phyloP scores from a whole-genome alignment of 2,113 vertebrate genomes.

The Apaloderma vittatum region DNA sequence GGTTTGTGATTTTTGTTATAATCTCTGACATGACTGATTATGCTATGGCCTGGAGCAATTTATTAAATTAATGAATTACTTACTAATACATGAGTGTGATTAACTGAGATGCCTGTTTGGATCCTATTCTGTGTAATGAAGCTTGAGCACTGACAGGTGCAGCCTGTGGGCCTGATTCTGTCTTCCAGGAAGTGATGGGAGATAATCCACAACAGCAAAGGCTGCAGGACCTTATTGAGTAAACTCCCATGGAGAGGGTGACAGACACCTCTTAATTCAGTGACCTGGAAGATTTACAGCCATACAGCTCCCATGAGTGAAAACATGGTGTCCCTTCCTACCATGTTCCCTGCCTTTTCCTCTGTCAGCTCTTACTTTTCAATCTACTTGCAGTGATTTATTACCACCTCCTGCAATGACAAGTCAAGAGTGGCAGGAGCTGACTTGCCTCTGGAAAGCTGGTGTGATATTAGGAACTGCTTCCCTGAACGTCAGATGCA shows the following conservation, averaged over 20 bases:
- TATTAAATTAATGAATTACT: slow-evolving; percentile 79
- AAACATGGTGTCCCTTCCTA: not conserved
- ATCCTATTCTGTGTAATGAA: slow-evolving; percentile 68
- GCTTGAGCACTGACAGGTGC: slow-evolving; percentile 65
- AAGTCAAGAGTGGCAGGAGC: not conserved
- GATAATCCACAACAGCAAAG: not conserved
- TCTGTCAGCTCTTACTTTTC: slow-evolving; percentile 3
- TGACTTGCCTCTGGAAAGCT: not conserved
- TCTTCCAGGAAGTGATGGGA: not conserved
- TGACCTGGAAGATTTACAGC: not conserved
- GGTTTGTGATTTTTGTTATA: slow-evolving; percentile 70
- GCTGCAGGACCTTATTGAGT: not conserved
- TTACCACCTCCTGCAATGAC: not conserved
- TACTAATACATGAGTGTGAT: slow-evolving; percentile 73
- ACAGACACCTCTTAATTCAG: not conserved
- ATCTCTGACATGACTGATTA: slow-evolving; percentile 76
- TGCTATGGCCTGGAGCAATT: slow-evolving; percentile 64
- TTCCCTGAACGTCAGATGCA: not conserved
- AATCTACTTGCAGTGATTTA: not conserved
- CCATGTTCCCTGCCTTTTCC: not conserved
- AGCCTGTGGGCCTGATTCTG: slow-evolving; percentile 32
- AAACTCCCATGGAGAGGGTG: not conserved
- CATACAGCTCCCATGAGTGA: not conserved
- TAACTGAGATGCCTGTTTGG: slow-evolving; percentile 74
- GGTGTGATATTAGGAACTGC: not conserved